phyloP scores from a whole-genome alignment of 2,797 vertebrate species.

The Syndactyla subalaris region DNA sequence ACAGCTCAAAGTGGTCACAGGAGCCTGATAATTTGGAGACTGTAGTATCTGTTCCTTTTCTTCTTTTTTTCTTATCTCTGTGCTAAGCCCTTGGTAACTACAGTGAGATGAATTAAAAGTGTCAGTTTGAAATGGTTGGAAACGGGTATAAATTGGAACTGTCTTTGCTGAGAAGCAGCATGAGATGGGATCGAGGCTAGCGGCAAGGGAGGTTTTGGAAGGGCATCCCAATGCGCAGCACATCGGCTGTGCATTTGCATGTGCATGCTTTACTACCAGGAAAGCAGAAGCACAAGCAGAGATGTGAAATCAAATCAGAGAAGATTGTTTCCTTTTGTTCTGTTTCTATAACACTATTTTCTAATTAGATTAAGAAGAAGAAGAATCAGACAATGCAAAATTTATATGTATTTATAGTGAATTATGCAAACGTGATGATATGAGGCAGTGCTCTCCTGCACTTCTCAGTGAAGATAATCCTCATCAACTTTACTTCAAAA shows the following conservation, averaged over 20 bases:
- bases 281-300: not conserved
- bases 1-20: not conserved
- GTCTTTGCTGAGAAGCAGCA: conserved; percentile 24
- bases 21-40: not conserved
- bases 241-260: rapidly evolving
- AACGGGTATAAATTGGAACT: conserved; percentile 58
- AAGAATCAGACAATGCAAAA: not conserved
- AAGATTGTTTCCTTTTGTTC: not conserved
- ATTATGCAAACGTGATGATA: not conserved
- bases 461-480: not conserved
- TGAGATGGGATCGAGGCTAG: not conserved
- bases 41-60: not conserved
- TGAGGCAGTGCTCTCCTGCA: not conserved
- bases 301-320: not conserved
- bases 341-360: not conserved
- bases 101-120: conserved; percentile 50
- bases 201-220: conserved; percentile 13
- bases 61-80: not conserved
- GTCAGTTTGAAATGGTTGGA: conserved; percentile 52
- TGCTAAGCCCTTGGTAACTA: not conserved
- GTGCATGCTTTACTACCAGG: not conserved
- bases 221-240: not conserved
- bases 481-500: not conserved
- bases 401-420: not conserved
- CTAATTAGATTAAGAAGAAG: not conserved